Percentiles rank a stretch among this genome's conserved stretches.
Evolutionary conservation across 2,797 vertebrate species (phyloP).

Genomic region (Botia kubotai): DNA sequence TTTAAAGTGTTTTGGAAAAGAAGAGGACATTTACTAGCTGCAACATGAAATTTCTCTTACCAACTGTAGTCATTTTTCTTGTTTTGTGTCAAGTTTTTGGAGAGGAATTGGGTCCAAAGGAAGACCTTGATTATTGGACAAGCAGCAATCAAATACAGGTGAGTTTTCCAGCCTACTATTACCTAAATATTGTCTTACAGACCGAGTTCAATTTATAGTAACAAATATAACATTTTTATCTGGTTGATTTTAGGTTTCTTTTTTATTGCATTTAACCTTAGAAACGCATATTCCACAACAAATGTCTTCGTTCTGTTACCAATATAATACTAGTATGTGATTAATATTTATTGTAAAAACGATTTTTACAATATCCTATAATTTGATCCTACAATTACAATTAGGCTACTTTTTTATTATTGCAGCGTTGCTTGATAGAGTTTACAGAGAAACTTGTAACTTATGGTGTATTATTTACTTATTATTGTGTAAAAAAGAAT

Average conservation of each 20-base stretch:
- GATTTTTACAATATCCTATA: too few species aligned
- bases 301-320: too few species aligned
- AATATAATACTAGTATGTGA: not conserved
- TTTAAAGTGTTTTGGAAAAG: not conserved
- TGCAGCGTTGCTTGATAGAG: not conserved
- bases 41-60: constrained; percentile 84
- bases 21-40: constrained; percentile 42
- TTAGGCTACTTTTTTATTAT: not conserved
- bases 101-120: constrained; percentile 79
- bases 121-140: constrained; percentile 87
- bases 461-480: not conserved
- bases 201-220: not conserved
- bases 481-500: not conserved
- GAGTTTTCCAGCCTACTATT: constrained; percentile 28
- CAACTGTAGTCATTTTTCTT: constrained; percentile 79
- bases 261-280: not conserved
- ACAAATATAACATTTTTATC: not conserved
- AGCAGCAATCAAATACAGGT: constrained; percentile 84
- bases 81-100: constrained; percentile 79
- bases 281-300: too few species aligned
- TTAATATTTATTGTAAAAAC: not conserved
- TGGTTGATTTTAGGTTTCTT: not conserved
- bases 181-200: not conserved
- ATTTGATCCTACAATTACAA: not conserved
- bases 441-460: not conserved